Evolutionary conservation across 2,797 vertebrate genomes (phyloP), one percentile per base, ranked within the genome.

Genomic region (Trachurus trachurus): DNA sequence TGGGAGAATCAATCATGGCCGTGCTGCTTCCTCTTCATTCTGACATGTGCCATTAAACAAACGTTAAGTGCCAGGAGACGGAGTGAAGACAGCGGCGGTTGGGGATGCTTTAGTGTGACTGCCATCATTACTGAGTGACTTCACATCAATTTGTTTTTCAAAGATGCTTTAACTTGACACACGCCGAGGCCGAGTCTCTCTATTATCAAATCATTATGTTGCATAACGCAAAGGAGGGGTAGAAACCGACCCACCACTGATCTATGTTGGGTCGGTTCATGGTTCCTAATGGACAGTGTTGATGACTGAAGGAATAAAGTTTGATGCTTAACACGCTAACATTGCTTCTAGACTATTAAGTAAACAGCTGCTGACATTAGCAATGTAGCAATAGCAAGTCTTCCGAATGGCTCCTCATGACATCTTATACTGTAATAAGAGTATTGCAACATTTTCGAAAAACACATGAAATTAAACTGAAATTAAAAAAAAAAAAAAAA

Each of bases 1-100:
- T 76, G 53, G 10, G 64, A 4, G 0, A 77, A 78, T 86, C 64
- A 64, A 54, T 88, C 64, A 39, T 9, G 21, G n/a, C 6, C 9
- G 6, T 12, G 40, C 39, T 11, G 70, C 50, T 50, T 81, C 61
- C 67, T 82, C 47, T 1, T 1, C 26, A 0, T 47, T 66, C 57
- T 42, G 61, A 60, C 39, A 49, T 21, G 53, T 66, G 53, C 54
- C 78, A 83, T 79, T 66, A 81, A 58, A 58, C 49, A 60, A 78
- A 72, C 6, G 10, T 22, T 77, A 68, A 66, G 58, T 44, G 59
- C 76, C 63, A 63, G 47, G 29, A 75, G n/a, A 73, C 69, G 66
- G 44, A 64, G 2, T 54, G 67, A 63, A 69, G 54, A 52, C 59
- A 63, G 52, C 40, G 40, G 40, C 12, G 39, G 42, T 16, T 44